Conservation (phyloP, 1,140 invertebrate species). For the Pseudomyrmex concolor region DNA sequence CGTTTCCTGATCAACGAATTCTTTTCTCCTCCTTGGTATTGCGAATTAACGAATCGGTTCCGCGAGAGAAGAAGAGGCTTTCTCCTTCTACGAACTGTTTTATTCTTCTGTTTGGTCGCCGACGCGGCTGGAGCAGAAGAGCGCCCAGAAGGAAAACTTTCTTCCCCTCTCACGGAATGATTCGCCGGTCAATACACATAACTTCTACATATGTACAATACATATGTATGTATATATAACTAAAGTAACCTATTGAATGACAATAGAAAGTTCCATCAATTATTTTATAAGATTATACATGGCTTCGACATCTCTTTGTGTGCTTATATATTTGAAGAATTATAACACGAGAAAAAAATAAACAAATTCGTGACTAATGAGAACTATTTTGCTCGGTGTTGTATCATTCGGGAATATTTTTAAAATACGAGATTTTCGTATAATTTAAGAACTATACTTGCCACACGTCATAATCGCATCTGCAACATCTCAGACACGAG, state of each 20-base stretch:
- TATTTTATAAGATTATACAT: no score
- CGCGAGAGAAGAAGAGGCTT: no score
- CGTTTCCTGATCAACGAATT: slow-evolving; percentile 65
- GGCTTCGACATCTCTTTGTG: background rate
- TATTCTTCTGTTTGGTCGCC: no score
- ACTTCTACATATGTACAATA: no score
- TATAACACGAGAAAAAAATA: background rate
- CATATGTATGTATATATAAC: background rate
- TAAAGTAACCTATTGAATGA: background rate
- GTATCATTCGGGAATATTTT: background rate
- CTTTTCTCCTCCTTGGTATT: background rate
- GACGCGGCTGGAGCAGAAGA: no score
- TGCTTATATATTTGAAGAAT: background rate
- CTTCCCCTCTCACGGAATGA: no score
- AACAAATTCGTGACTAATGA: background rate
- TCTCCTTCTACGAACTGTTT: no score
- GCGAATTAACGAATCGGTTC: no score
- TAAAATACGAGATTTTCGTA: background rate
- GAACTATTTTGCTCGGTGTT: background rate
- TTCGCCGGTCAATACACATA: no score
- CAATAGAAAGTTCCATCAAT: background rate
- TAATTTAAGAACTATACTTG: background rate
- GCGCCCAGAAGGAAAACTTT: no score
- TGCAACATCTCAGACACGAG: slow-evolving; percentile 19
- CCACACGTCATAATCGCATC: slow-evolving; percentile 15